phyloP scores from a whole-genome alignment of 2,113 vertebrate species.

The Cyrtonyx montezumae region DNA sequence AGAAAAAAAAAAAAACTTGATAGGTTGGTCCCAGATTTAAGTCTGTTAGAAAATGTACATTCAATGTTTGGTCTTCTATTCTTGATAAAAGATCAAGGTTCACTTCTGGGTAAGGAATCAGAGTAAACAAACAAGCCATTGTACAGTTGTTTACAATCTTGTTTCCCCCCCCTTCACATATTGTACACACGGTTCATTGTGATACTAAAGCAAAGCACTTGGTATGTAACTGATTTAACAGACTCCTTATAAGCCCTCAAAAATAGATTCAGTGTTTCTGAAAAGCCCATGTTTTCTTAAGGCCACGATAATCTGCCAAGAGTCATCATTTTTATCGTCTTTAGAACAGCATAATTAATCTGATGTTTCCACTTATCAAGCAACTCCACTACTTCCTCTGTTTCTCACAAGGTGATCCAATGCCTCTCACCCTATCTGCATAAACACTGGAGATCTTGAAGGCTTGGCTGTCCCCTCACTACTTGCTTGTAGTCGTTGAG shows the following conservation, averaged over 20 bases:
- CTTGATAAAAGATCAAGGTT: slow-evolving; percentile 84
- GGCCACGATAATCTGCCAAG: slow-evolving; percentile 88
- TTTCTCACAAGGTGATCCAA: slow-evolving; percentile 36
- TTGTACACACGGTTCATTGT: slow-evolving; percentile 61
- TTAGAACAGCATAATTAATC: slow-evolving; percentile 65
- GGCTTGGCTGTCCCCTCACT: slow-evolving; percentile 12
- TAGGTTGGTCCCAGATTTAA: slow-evolving; percentile 87
- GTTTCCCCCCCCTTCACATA: neutral
- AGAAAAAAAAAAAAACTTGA: slow-evolving; percentile 61
- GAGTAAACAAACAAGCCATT: slow-evolving; percentile 79
- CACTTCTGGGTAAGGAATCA: slow-evolving; percentile 81
- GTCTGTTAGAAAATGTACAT: slow-evolving; percentile 94
- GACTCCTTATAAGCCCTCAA: slow-evolving; percentile 77
- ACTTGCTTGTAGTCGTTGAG: slow-evolving; percentile 20
- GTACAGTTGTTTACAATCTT: slow-evolving; percentile 75
- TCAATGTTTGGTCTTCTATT: slow-evolving; percentile 85
- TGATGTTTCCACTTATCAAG: slow-evolving; percentile 41
- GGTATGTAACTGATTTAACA: slow-evolving; percentile 73
- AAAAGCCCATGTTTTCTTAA: slow-evolving; percentile 94
- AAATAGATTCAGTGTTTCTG: slow-evolving; percentile 81
- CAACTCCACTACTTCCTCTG: slow-evolving; percentile 27
- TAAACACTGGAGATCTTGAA: slow-evolving; percentile 69
- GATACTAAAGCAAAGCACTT: slow-evolving; percentile 82
- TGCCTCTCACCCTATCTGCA: slow-evolving; percentile 23
- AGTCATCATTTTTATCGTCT: slow-evolving; percentile 57